phyloP scores from a whole-genome alignment of 2,113 vertebrate genomes.

The Hippocampus guttulatus region DNA sequence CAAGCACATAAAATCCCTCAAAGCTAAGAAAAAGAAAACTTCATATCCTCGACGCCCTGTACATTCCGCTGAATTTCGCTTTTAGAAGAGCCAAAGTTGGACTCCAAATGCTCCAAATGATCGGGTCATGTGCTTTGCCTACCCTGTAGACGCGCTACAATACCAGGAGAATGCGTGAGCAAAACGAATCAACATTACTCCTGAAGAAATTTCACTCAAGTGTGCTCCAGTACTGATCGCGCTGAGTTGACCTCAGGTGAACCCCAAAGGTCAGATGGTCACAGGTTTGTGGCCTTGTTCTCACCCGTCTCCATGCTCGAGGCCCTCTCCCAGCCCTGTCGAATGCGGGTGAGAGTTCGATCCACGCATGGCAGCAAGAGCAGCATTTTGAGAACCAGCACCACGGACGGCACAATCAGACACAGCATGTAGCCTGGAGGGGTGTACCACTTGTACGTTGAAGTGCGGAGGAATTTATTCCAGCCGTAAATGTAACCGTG shows the following conservation, averaged over 20 bases:
- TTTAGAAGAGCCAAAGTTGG: conserved; percentile 9
- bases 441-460: conserved; percentile 78
- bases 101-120: neutral
- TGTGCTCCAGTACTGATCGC: neutral
- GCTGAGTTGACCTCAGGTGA: neutral
- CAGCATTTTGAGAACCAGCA: conserved; percentile 80
- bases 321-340: conserved; percentile 85
- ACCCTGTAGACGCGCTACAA: neutral
- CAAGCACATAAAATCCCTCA: conserved; percentile 19
- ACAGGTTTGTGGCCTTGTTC: conserved; percentile 27
- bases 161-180: neutral
- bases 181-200: conserved; percentile 2
- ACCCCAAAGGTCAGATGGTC: conserved; percentile 27
- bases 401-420: conserved; percentile 78
- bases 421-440: conserved; percentile 77
- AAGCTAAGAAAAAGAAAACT: conserved; percentile 24
- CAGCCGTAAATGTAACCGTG: conserved; percentile 81
- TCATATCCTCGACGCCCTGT: conserved; percentile 18
- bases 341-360: conserved; percentile 75
- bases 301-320: neutral
- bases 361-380: conserved; percentile 83
- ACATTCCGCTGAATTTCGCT: conserved; percentile 26
- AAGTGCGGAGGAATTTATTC: conserved; percentile 71
- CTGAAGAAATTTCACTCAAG: neutral
- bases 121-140: neutral